Evolutionary conservation across 64 coral and sea anemone species (phyloP), one percentile per base, ranked within the genome.

Genomic region (Catalaphyllia jardinei): DNA sequence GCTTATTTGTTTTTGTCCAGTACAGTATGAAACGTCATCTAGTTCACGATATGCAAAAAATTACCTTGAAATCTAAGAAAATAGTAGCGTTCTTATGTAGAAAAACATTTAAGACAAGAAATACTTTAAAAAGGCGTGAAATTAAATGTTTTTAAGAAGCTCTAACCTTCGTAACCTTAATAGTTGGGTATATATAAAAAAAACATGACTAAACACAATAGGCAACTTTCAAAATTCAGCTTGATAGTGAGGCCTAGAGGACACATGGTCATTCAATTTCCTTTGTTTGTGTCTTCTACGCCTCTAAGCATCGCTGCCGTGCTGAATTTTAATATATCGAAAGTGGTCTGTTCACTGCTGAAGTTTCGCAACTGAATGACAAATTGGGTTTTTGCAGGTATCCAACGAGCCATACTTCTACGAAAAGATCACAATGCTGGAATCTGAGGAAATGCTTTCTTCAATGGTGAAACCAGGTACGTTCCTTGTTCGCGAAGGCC

Each of bases 391-490:
- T n/a, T 74, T 90, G 4, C 15, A 90, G 89, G 52, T 90, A 25
- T 52, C 19, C 52, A 42, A 87, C 12, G 73, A 63, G 22, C 57
- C 73, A 27, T 92, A 78, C 29, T 92, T 76, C 72, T 92, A 69
- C 82, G 73, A 71, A 46, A 92, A 86, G 31, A 86, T 86, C 46
- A 78, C 80, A 1, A 31, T 31, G 19, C 73, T 71, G 16, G 90
- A 92, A 39, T 73, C 90, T 22, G 90, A 92, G 60, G 82, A 78
- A n/a, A 74, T 92, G 31, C 90, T 92, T 31, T 83, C 74, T 12
- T 57, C 77, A 4, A 74, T 54, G 52, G 90, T 87, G 29, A 57
- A 88, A 31, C 71, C 90, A 17, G 90, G 90, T 13, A 92, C 90
- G 3, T 92, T 92, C 38, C 57, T 92, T 63, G 73, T 86, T 2